A percentile compares a stretch with the other conserved stretches of the same genome.
Conservation (phyloP, 1,140 invertebrate genomes). For the Drosophila erecta region DNA sequence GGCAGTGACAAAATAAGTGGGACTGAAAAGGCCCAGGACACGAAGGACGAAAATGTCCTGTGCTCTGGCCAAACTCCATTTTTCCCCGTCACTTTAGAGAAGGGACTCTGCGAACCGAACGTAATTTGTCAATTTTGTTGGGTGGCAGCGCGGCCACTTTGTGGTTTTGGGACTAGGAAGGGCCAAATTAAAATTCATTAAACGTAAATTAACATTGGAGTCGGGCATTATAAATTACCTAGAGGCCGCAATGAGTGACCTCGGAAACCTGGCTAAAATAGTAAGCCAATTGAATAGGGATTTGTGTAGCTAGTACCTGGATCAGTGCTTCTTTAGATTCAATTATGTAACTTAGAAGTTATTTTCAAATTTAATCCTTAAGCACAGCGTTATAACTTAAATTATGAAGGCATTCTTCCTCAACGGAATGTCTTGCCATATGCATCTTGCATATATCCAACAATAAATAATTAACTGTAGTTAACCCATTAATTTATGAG, state of each 20-base stretch:
- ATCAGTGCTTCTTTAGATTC: not conserved
- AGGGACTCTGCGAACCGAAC: conserved; percentile 50
- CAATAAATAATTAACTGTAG: too few species aligned
- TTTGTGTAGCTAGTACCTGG: not conserved
- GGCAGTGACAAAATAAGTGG: conserved; percentile 43
- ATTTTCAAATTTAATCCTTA: not conserved
- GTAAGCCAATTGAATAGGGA: conserved; percentile 44
- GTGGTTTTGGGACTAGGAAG: conserved; percentile 48
- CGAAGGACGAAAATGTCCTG: conserved; percentile 11
- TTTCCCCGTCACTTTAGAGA: conserved; percentile 34
- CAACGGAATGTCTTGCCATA: too few species aligned
- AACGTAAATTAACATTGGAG: conserved; percentile 81
- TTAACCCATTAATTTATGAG: too few species aligned
- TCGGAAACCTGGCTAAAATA: conserved; percentile 30
- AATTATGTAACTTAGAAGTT: not conserved
- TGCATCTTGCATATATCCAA: too few species aligned
- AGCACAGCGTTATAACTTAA: too few species aligned
- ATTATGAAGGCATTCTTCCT: too few species aligned
- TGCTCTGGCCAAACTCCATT: conserved; percentile 10
- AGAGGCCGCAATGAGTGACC: conserved; percentile 23
- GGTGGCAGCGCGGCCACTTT: conserved; percentile 37
- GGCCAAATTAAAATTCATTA: conserved; percentile 79
- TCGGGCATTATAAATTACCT: conserved; percentile 67
- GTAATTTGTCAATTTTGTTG: conserved; percentile 77
- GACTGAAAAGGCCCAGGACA: conserved; percentile 48